Evolutionary conservation across 2,113 vertebrate genomes (phyloP), one percentile per base, ranked within the genome.

Genomic region (Cyphomyrus discorhynchus): DNA sequence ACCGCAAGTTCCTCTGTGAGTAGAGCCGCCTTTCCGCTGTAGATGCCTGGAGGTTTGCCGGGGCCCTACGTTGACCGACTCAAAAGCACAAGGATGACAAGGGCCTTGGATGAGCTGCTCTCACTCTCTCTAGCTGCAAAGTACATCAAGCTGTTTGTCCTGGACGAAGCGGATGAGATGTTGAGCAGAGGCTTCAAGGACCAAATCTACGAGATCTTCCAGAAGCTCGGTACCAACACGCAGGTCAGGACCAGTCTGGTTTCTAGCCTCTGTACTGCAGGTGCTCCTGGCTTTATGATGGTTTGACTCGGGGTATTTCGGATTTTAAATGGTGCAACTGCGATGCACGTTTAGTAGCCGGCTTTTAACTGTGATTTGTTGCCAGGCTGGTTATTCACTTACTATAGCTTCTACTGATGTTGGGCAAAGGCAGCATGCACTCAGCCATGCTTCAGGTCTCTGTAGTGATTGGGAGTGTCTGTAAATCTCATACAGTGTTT

Each of bases 191-290:
- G 96, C 0, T 97, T 97, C 92, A 97, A 97, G 92, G 96, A 97
- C 91, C 96, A 97, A 93, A 97, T 97, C 89, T 97, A 97, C 11
- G 96, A 97, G 50, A 97, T 97, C 90, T 97, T 97, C 92, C 96
- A 97, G 89, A 97, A 97, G 87, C 94, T 97, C 42, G 94, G 94
- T 46, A 94, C 95, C 87, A 96, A 96, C 56, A 97, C 96, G 13
- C 96, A 97, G 96, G 96, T 96, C 31, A 3, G 74, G 1, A 7
- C 35, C 11, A 39, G 74, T 19, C 88, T 66, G 46, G 5, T 39
- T 17, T 24, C n/a, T 39, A 27, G 27, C 11, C 49, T 91, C 94
- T 90, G 91, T 87, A 86, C 84, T 91, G 88, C 89, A 94, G 27
- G 3, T 27, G n/a, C n/a, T 27, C n/a, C 62, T 66, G 0, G 62